These are phyloP conservation scores for Rhadina sibilatrix DNA, from an alignment of 2,113 vertebrate genomes.

Conservation along the genomic window DNA sequence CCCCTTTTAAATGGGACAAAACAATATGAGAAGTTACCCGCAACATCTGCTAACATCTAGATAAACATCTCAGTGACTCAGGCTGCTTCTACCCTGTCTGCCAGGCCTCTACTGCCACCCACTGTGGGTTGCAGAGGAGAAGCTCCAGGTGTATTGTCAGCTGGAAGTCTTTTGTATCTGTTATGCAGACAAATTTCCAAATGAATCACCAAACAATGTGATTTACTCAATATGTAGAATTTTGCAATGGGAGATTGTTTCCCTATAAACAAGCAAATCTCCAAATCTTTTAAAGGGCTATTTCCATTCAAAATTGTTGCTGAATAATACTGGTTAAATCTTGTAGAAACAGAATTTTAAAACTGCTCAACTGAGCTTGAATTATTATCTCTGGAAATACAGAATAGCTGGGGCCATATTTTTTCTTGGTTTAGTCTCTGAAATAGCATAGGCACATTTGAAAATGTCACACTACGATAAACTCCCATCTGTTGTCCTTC, in stretches of 20 bases:
- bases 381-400: not conserved
- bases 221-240: not conserved
- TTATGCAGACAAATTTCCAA: not conserved
- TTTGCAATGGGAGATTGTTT: not conserved
- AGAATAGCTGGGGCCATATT: not conserved
- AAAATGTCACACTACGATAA: not conserved
- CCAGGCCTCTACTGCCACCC: constrained; percentile 40
- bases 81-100: not conserved
- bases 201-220: not conserved
- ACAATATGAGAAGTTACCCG: constrained; percentile 17
- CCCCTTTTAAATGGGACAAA: not conserved
- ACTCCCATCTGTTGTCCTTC: not conserved
- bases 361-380: not conserved
- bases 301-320: not conserved
- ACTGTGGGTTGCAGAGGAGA: constrained; percentile 19
- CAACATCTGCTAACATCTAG: not conserved
- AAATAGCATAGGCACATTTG: not conserved
- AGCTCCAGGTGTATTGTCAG: not conserved
- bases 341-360: not conserved
- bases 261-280: not conserved
- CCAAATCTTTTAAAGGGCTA: not conserved
- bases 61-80: not conserved
- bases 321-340: not conserved
- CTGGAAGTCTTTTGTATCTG: not conserved
- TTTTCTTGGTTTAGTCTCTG: not conserved